Evolutionary conservation across 1,140 invertebrate genomes (phyloP).

Genomic region (Leptinotarsa texana): DNA sequence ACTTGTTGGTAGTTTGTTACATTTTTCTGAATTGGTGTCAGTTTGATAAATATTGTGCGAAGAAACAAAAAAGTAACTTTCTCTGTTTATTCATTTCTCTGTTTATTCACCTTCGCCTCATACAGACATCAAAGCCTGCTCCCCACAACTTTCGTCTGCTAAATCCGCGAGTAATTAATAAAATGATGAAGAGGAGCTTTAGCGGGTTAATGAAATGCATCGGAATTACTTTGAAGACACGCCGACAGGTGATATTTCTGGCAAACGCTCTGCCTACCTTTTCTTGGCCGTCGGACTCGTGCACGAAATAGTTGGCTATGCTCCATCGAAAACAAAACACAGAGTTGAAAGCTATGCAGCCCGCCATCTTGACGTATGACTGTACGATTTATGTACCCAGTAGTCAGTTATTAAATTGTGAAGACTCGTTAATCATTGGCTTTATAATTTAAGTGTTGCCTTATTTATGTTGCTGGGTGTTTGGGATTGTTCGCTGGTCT

Average conservation of each 20-base stretch:
- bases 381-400: slow-evolving; percentile 37
- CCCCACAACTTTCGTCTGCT: slow-evolving; percentile 1
- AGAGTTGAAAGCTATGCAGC: slow-evolving; percentile 24
- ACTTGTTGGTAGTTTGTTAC: too few relatives aligned
- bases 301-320: slow-evolving; percentile 34
- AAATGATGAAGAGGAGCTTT: slow-evolving; percentile 35
- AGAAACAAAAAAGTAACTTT: not conserved
- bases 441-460: slow-evolving; percentile 35
- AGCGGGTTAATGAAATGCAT: slow-evolving; percentile 41
- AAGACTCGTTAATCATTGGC: slow-evolving; percentile 39
- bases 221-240: slow-evolving; percentile 35
- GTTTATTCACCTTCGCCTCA: not conserved
- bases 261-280: slow-evolving; percentile 13
- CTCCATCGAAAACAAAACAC: slow-evolving; percentile 39
- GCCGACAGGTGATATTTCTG: slow-evolving; percentile 42
- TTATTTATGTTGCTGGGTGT: slow-evolving; percentile 30
- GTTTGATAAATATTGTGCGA: too few relatives aligned
- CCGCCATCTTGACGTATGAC: slow-evolving; percentile 35
- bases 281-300: slow-evolving; percentile 23
- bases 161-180: slow-evolving; percentile 25
- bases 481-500: not conserved
- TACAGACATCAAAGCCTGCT: not conserved
- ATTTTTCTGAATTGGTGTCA: too few relatives aligned
- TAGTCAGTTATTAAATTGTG: slow-evolving; percentile 44
- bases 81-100: too few relatives aligned